Evolutionary conservation across 2,113 vertebrate species (phyloP), one percentile per base, ranked within the genome.

Genomic region (Megaleporinus macrocephalus): DNA sequence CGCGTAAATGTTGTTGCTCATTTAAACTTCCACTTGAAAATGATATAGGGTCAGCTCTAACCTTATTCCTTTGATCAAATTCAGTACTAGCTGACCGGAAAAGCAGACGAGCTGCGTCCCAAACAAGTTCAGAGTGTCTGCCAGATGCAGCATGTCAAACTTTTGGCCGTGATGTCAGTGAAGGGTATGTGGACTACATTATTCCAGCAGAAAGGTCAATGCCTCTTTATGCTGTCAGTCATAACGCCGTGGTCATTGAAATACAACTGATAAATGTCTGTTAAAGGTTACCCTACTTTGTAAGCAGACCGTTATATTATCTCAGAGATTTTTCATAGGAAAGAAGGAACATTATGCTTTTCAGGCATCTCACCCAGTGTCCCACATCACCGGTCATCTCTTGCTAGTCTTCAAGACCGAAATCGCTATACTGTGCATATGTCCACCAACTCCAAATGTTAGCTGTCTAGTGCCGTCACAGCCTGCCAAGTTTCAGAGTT

Each of bases 251-350:
- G 27, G 70, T 83, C 77, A 80, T 80, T 76, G 51, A 57, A 80
- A 86, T 83, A 71, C 77, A 68, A 15, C 49, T 51, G 30, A 33
- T 83, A 76, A 74, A 83, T 76, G 77, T 33, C 47, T 41, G 62
- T 41, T 76, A 86, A 86, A 86, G 84, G 80, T 86, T 80, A 83
- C 26, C 57, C 22, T n/a, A 18, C 57, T 76, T 80, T 71, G 71
- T 47, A 79, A 16, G 30, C 65, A 72, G 66, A 59, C 62, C 57
- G 72, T 73, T 69, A 14, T 76, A 55, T 57, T 41, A 36, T 59
- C 36, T 71, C 51, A 44, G n/a, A 61, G 78, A 71, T 61, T 59
- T 74, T 81, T 73, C 59, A 53, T n/a, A 80, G 26, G 53, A 73
- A 47, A 36, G 30, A 1, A 0, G 24, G 20, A 68, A 18, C 16